Conservation (phyloP, 2,113 vertebrate genomes). For the Pipra filicauda region DNA sequence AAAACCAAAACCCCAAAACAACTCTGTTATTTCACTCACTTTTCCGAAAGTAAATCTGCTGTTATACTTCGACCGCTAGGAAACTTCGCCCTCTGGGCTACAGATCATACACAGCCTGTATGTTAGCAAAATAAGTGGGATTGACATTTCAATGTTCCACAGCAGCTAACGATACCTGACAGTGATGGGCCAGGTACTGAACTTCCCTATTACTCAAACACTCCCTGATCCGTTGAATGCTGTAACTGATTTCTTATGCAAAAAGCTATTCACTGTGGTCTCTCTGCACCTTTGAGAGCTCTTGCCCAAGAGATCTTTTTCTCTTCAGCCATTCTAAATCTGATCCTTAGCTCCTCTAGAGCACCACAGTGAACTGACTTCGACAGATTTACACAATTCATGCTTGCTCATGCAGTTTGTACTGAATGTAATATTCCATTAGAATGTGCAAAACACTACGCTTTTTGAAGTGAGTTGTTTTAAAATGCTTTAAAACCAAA, state of each 20-base stretch:
- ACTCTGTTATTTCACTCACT: background rate
- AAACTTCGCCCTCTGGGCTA: background rate
- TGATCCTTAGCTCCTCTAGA: background rate
- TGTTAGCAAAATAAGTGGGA: background rate
- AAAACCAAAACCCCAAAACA: background rate
- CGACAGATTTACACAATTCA: background rate
- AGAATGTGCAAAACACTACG: background rate
- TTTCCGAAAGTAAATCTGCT: background rate
- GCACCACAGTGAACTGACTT: background rate
- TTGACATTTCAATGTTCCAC: background rate
- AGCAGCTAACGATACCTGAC: background rate
- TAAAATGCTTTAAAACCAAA: background rate
- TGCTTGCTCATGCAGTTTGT: background rate
- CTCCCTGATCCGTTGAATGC: background rate
- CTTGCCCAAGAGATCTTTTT: background rate
- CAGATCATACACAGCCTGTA: background rate
- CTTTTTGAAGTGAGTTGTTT: background rate
- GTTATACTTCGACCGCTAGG: background rate
- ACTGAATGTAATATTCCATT: background rate
- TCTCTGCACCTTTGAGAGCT: background rate
- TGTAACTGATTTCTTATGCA: background rate
- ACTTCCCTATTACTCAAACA: background rate
- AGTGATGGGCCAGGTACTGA: background rate
- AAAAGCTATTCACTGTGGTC: fast-evolving
- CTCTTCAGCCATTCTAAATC: background rate